Conservation (phyloP, 2,113 vertebrate genomes). For the Neoarius graeffei region DNA sequence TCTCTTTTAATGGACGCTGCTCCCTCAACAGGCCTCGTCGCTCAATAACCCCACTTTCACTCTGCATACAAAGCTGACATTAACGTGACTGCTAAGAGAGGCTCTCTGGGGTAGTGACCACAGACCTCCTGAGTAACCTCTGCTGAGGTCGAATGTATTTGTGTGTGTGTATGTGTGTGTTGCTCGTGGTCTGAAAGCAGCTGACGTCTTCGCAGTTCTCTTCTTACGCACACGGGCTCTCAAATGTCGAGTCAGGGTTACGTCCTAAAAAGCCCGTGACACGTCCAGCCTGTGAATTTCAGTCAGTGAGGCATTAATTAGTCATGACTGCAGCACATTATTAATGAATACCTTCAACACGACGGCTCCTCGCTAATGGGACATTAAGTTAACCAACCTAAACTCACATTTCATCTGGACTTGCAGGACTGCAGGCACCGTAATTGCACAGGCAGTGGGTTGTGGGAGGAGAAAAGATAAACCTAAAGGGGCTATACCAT, state of each 20-base stretch:
- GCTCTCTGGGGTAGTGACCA: conserved; percentile 26
- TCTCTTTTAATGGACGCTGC: conserved; percentile 57
- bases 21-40: conserved; percentile 57
- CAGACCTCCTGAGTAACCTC: conserved; percentile 35
- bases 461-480: conserved; percentile 46
- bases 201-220: conserved; percentile 43
- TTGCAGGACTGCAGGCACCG: conserved; percentile 57
- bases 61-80: conserved; percentile 55
- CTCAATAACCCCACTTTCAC: conserved; percentile 46
- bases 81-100: conserved; percentile 47
- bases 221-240: conserved; percentile 28
- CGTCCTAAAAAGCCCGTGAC: conserved; percentile 52
- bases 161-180: conserved; percentile 27
- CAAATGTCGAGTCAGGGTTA: conserved; percentile 47
- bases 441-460: conserved; percentile 59
- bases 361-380: conserved; percentile 50
- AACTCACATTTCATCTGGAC: conserved; percentile 49
- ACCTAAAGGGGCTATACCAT: neutral
- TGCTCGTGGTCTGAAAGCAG: neutral
- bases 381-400: conserved; percentile 47
- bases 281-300: conserved; percentile 54
- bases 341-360: conserved; percentile 49
- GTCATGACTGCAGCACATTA: conserved; percentile 60
- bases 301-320: conserved; percentile 62
- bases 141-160: conserved; percentile 19